Conservation (phyloP, 1,140 invertebrate genomes). For the Trichonephila clavata region DNA sequence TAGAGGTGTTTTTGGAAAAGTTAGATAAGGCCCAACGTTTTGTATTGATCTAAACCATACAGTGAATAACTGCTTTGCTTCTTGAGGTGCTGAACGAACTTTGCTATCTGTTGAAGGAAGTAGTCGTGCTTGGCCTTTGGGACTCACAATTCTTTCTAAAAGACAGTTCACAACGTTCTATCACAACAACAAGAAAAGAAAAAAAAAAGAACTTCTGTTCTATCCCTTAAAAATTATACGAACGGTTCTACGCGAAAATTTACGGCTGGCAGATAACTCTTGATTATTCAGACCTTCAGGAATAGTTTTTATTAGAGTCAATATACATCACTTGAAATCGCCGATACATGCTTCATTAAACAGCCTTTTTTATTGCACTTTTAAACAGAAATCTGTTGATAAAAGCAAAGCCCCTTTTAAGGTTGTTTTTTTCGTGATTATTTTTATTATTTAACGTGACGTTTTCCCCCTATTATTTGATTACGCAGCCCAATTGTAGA, state of each 20-base stretch:
- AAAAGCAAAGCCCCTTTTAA: too few species aligned
- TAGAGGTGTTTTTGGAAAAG: conserved; percentile 45
- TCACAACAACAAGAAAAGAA: background rate
- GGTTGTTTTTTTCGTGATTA: too few species aligned
- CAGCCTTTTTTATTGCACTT: too few species aligned
- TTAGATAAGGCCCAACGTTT: conserved; percentile 44
- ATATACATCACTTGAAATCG: too few species aligned
- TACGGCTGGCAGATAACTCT: conserved; percentile 6
- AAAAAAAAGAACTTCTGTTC: background rate
- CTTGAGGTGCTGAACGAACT: background rate
- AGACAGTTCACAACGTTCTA: conserved; percentile 27
- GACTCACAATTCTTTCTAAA: conserved; percentile 37
- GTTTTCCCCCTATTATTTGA: too few species aligned
- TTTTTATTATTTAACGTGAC: too few species aligned
- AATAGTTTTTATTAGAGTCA: background rate
- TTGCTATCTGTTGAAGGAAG: conserved; percentile 20
- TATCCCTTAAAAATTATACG: background rate
- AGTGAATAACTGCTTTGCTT: conserved; percentile 46
- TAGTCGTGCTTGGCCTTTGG: conserved; percentile 25
- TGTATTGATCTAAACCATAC: conserved; percentile 32
- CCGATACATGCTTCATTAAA: too few species aligned
- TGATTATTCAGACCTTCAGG: conserved; percentile 6
- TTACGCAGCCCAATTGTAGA: too few species aligned
- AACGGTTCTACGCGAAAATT: background rate
- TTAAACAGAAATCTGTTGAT: too few species aligned